phyloP scores from a whole-genome alignment of 2,113 vertebrate species.

The Toxotes jaculatrix region DNA sequence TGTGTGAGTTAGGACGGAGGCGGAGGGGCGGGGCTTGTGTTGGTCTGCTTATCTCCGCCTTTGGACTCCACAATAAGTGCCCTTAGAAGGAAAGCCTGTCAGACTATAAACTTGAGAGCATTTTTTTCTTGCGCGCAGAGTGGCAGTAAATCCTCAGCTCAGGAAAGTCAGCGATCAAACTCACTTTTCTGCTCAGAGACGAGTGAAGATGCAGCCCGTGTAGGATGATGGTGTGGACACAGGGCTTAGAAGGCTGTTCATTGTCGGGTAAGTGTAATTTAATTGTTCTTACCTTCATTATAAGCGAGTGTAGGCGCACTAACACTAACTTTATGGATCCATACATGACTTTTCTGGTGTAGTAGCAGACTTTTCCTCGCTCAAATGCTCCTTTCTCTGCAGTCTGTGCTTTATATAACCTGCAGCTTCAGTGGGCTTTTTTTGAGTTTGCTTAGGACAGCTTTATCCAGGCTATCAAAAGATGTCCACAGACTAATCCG shows the following conservation, averaged over 20 bases:
- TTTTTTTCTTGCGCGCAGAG: neutral
- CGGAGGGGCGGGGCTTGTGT: conserved; percentile 62
- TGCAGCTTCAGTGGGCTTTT: neutral
- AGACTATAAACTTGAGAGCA: neutral
- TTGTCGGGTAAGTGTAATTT: conserved; percentile 38
- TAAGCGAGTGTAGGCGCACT: neutral
- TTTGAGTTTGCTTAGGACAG: neutral
- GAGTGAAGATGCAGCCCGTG: neutral
- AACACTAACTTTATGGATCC: neutral
- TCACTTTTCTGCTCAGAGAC: neutral
- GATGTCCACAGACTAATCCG: conserved; percentile 35
- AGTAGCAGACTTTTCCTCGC: neutral
- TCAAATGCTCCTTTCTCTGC: neutral
- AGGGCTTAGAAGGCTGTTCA: neutral
- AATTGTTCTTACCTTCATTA: neutral
- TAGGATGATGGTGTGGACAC: neutral
- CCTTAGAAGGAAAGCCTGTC: conserved; percentile 80
- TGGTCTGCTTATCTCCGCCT: conserved; percentile 70
- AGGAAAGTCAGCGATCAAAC: neutral
- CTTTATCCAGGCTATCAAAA: conserved; percentile 22
- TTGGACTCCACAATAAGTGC: conserved; percentile 69
- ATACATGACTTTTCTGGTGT: neutral
- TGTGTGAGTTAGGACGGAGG: neutral
- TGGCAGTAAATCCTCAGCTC: conserved; percentile 14
- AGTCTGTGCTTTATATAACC: neutral